Base-by-base conservation (phyloP, 2,113 vertebrate genomes). In the Apodemus sylvaticus region DNA sequence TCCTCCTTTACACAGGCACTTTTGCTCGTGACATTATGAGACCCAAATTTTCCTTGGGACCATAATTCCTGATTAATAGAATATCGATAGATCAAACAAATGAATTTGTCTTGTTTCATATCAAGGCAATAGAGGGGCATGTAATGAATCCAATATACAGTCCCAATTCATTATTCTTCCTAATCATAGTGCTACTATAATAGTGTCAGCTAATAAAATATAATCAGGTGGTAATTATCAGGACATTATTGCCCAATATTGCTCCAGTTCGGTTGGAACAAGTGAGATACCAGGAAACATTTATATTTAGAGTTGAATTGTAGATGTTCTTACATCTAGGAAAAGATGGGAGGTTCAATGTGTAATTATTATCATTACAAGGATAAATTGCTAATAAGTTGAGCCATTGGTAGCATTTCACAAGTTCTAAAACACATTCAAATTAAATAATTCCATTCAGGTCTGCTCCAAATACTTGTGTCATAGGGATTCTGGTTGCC, bases 11-110 rank as follows among this genome's bases (percentile, higher is more conserved):
- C 0, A 0, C 45, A n/a, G 62, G 83, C 45, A 94, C 79, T 73
- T 0, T 34, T 92, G 60, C 34, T 92, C 5, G 12, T 66, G 66
- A 45, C 24, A 76, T 83, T 94, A 71, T 19, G 89, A 90, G 42
- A 88, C 0, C 1, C 55, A 93, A 86, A 73, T 81, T 83, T 55
- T 93, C 58, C 70, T 94, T 77, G 73, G 96, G 31, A 93, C 68
- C 60, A 60, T 93, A 96, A 92, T 93, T 89, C 81, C 93, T 97
- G 76, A 89, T 70, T 95, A 96, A 88, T 22, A 60, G 96, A 96
- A 92, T 0, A 0, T 93, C 79, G 96, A 86, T 79, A 96, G 88
- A 77, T 91, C 89, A 97, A 48, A 87, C 19, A 34, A 71, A 83
- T 70, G 79, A 97, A 94, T 48, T 60, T 66, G 53, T 82, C 58